Conservation (phyloP, 1,140 invertebrate species). For the Venturia canescens region DNA sequence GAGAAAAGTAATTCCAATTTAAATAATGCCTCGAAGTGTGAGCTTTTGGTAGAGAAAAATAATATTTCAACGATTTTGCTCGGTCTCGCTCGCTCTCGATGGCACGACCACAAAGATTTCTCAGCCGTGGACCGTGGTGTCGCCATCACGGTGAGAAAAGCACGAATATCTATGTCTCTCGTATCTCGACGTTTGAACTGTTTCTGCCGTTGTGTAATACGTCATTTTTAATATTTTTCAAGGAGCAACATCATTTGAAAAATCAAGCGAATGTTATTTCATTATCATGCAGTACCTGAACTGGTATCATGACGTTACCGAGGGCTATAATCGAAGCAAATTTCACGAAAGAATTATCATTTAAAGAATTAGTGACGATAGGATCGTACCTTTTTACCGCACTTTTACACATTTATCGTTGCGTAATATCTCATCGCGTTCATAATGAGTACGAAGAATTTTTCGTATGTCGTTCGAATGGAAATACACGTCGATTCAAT, state of each 20-base stretch:
- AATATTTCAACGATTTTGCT: constrained; percentile 65
- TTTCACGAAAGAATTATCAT: neutral
- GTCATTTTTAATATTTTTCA: neutral
- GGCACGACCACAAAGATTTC: constrained; percentile 27
- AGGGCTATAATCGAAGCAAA: no score
- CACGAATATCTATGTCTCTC: neutral
- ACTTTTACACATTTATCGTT: neutral
- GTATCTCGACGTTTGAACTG: neutral
- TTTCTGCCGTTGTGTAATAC: neutral
- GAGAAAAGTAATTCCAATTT: constrained; percentile 78
- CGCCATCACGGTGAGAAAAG: neutral
- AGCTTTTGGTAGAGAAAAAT: constrained; percentile 61
- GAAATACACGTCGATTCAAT: constrained; percentile 17
- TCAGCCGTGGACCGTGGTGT: neutral
- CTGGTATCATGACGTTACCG: no score
- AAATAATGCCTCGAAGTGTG: constrained; percentile 73
- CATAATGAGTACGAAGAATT: neutral
- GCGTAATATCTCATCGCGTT: neutral
- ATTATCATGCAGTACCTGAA: no score
- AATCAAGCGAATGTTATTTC: no score
- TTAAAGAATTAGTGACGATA: no score
- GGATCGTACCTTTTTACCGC: no score
- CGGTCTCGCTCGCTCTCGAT: constrained; percentile 51
- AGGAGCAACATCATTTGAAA: neutral
- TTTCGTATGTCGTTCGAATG: neutral